phyloP scores from a whole-genome alignment of 2,797 vertebrate genomes.

The Anabacerthia variegaticeps region DNA sequence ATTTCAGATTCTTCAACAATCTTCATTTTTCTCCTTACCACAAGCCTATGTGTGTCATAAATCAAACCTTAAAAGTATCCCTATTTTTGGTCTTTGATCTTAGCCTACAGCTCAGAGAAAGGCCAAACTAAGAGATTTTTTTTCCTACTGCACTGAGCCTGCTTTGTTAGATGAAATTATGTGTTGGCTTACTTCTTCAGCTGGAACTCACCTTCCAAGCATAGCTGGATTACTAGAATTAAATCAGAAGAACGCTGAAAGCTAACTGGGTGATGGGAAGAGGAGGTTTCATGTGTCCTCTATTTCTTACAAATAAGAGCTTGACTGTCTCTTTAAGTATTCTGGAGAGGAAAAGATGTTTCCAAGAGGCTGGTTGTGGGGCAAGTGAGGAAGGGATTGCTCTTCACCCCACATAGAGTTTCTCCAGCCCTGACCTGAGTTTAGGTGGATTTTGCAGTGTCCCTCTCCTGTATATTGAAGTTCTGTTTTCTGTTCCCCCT shows the following conservation, averaged over 20 bases:
- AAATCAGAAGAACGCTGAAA: not conserved
- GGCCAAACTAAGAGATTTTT: not conserved
- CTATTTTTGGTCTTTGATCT: conserved; percentile 19
- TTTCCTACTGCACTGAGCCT: not conserved
- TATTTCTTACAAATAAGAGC: not conserved
- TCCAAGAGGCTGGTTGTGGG: not conserved
- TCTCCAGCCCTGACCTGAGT: not conserved
- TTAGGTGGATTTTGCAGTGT: not conserved
- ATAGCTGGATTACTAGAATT: not conserved
- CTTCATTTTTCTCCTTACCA: not conserved
- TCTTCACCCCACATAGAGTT: not conserved
- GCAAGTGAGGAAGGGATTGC: not conserved
- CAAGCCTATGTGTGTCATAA: not conserved
- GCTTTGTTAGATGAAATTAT: conserved; percentile 7
- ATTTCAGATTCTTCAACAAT: not conserved
- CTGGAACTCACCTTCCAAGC: not conserved
- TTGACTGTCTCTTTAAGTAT: not conserved
- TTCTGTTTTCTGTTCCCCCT: conserved; percentile 56
- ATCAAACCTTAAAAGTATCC: not conserved
- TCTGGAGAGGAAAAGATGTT: not conserved
- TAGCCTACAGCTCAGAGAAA: not conserved
- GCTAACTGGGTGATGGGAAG: not conserved
- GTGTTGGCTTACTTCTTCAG: not conserved
- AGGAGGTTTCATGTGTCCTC: not conserved
- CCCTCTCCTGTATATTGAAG: not conserved